A percentile compares a stretch with the other conserved stretches of the same genome.
Conservation (phyloP, 2,888 invertebrate genomes). For the Myathropa florea region DNA sequence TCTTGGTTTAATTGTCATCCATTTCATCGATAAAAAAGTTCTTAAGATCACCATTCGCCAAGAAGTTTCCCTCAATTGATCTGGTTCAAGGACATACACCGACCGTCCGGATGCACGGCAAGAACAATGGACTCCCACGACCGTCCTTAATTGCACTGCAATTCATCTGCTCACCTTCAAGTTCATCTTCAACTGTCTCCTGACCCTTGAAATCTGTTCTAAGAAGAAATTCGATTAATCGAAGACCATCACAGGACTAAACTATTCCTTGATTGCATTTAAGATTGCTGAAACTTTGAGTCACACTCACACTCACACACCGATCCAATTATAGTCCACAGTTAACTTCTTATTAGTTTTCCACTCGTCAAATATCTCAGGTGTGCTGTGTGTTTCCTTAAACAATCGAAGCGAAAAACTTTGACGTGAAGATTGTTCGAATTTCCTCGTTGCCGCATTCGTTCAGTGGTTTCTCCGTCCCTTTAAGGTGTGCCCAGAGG, state of each 20-base stretch:
- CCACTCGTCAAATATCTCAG: constrained; percentile 5
- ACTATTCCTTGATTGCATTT: constrained; percentile 40
- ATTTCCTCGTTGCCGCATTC: constrained; percentile 5
- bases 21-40: no score
- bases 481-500: background rate
- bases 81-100: no score
- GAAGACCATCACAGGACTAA: constrained; percentile 1
- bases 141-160: background rate
- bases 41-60: no score
- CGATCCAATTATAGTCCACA: constrained; percentile 35
- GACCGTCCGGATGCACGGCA: no score
- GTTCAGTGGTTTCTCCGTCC: background rate
- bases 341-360: constrained; percentile 30
- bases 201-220: background rate
- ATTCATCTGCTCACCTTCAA: background rate
- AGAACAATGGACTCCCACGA: background rate
- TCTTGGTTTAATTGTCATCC: no score
- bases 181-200: background rate
- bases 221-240: constrained; percentile 13
- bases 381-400: background rate
- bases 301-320: background rate
- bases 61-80: no score
- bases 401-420: constrained; percentile 1
- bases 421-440: background rate
- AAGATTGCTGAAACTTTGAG: background rate